Base-by-base conservation (phyloP, 1,140 invertebrate genomes). In the Caerostris darwini region DNA sequence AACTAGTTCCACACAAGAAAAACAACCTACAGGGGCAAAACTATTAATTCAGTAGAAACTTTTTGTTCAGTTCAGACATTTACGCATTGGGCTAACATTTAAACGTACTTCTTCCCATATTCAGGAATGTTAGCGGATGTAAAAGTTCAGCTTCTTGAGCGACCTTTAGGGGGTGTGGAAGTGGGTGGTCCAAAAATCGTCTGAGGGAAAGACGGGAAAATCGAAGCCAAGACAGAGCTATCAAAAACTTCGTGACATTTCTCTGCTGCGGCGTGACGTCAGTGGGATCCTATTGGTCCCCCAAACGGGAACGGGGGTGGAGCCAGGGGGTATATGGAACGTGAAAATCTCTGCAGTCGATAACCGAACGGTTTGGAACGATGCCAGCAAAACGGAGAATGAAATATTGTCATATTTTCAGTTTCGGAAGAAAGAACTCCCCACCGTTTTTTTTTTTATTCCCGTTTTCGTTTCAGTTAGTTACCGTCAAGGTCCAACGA, bases 211-310 rank as follows among this genome's bases (percentile, higher is more conserved):
- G 69, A 50, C 17, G n/a, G 17, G 61, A 89, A 89, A 90, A 81
- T 90, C 89, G 71, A 82, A 90, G 17, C 14, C 61, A 57, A 90
- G 89, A 90, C 71, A 90, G 69, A 90, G 89, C 89, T 57, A 90
- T 90, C 71, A 90, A 90, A 90, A 90, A 90, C 89, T 90, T 90
- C 89, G 89, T 81, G 87, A 89, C 87, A 89, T 89, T 89, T 89
- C 87, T 90, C 89, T 53, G 56, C 89, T 67, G 89, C 54, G 71
- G 69, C 53, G 89, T 90, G 89, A 90, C 89, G 89, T 90, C 89
- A 90, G 53, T 14, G n/a, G 54, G n/a, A 57, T 58, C 56, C 34
- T 19, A 90, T 90, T 90, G 89, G 89, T 14, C 89, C 50, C 14
- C 54, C 7, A 17, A 56, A 69, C n/a, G 53, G 17, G 50, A 34